Conservation (phyloP, 1,140 invertebrate species). For the Phymorhynchus buccinoides region DNA sequence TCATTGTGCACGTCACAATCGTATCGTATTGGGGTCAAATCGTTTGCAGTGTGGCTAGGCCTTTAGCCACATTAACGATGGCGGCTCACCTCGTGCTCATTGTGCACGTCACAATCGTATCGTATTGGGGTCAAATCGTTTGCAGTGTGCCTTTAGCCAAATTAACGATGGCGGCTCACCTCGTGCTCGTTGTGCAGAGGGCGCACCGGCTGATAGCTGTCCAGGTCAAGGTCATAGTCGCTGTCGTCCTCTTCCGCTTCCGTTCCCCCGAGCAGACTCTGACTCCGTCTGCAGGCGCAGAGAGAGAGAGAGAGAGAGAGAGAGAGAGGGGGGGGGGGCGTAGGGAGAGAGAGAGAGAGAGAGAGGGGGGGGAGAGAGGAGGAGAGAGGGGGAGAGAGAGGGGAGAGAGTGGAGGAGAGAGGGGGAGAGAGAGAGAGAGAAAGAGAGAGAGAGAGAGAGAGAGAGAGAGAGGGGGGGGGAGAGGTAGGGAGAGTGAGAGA, state of each 20-base stretch:
- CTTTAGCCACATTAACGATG: no score
- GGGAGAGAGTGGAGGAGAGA: neutral
- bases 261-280: neutral
- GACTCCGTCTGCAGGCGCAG: neutral
- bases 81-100: no score
- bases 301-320: neutral
- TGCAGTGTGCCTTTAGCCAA: no score
- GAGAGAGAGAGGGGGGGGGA: no score
- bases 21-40: no score
- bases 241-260: constrained; percentile 61
- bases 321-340: neutral
- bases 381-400: neutral
- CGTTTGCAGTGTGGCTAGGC: no score
- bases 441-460: neutral
- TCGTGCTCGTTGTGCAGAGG: constrained; percentile 86
- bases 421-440: neutral
- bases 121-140: no score
- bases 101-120: no score
- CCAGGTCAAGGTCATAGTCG: constrained; percentile 74
- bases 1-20: no score
- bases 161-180: no score
- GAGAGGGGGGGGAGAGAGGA: neutral
- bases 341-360: neutral
- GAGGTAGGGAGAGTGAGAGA: no score
- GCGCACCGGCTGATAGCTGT: constrained; percentile 89